These are phyloP conservation scores for Lophotriccus pileatus DNA, from an alignment of 2,797 vertebrate genomes.

Conservation along the genomic window DNA sequence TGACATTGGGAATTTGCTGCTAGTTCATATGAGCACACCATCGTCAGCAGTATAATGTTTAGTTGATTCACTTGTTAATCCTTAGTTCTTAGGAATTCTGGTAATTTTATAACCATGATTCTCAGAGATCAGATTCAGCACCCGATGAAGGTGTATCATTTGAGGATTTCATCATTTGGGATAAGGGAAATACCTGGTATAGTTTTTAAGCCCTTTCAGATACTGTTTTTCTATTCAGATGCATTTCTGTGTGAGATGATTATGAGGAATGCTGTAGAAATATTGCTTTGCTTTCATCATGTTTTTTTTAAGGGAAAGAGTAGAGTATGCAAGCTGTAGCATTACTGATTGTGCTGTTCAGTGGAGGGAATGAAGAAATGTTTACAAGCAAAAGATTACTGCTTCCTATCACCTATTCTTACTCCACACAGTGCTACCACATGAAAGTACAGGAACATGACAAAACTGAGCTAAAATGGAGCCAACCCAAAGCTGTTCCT, in stretches of 20 bases:
- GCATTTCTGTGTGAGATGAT: background rate
- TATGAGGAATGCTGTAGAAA: background rate
- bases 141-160: background rate
- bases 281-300: fast-evolving
- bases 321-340: background rate
- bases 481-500: background rate
- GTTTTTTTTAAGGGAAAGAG: background rate
- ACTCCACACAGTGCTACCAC: background rate
- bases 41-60: background rate
- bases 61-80: background rate
- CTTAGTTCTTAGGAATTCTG: background rate
- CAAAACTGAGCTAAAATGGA: background rate
- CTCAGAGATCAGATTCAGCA: background rate
- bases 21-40: background rate
- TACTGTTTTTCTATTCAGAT: background rate
- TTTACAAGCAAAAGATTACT: background rate
- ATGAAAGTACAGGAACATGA: background rate
- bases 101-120: background rate
- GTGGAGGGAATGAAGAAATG: background rate
- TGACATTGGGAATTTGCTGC: background rate
- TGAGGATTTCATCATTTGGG: background rate
- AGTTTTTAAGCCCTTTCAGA: background rate
- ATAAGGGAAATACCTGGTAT: background rate
- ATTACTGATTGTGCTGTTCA: background rate
- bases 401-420: background rate